Conservation (phyloP, 2,888 invertebrate species). For the Melitaea athalia region DNA sequence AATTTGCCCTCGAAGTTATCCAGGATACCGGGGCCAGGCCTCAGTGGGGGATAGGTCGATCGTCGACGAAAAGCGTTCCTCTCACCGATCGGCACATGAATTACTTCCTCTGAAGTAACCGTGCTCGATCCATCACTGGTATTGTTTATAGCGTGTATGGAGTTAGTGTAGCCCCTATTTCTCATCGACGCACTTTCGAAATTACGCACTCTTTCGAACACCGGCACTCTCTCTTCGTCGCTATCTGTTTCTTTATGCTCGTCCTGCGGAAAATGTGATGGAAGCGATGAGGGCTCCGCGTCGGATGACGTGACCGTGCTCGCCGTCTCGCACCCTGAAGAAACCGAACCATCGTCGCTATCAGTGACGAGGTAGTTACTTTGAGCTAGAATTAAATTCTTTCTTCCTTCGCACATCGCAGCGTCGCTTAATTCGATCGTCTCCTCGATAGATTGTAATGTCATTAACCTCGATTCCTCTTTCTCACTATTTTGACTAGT, state of each 20-base stretch:
- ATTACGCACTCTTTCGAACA: constrained; percentile 49
- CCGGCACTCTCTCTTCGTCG: constrained; percentile 65
- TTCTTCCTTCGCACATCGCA: constrained; percentile 49
- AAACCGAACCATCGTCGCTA: constrained; percentile 89
- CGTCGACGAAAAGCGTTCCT: constrained; percentile 69
- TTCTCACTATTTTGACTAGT: constrained; percentile 64
- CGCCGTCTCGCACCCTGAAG: constrained; percentile 91
- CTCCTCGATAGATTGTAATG: constrained; percentile 68
- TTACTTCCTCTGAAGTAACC: constrained; percentile 62
- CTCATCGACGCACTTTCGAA: constrained; percentile 52
- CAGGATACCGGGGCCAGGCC: constrained; percentile 55
- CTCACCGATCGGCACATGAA: constrained; percentile 76
- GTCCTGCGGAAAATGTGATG: constrained; percentile 69
- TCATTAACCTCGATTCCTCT: constrained; percentile 47
- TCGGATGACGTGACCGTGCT: constrained; percentile 86
- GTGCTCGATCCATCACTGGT: constrained; percentile 40
- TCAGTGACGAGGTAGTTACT: constrained; percentile 83
- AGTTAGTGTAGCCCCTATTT: constrained; percentile 52
- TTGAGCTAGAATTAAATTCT: constrained; percentile 58
- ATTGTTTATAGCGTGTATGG: constrained; percentile 46
- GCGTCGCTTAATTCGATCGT: constrained; percentile 61
- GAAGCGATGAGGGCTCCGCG: constrained; percentile 77
- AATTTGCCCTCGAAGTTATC: constrained; percentile 66
- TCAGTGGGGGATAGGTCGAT: constrained; percentile 73
- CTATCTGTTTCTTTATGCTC: constrained; percentile 62